Conservation (phyloP, 2,888 invertebrate species). For the Charanyca ferruginea region DNA sequence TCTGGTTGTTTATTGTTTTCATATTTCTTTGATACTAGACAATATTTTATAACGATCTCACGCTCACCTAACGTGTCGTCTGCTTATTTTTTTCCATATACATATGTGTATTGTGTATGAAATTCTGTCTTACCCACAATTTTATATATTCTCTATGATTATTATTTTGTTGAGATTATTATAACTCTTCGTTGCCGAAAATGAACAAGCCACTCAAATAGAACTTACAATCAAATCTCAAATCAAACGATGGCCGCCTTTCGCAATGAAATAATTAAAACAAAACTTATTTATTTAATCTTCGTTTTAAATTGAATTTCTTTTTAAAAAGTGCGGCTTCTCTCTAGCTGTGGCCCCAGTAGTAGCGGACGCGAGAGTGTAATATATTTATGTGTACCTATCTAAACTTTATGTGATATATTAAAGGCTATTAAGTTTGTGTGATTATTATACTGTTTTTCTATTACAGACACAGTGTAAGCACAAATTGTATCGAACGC, state of each 20-base stretch:
- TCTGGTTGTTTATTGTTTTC: constrained; percentile 15
- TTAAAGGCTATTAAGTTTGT: constrained; percentile 83
- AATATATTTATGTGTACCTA: constrained; percentile 79
- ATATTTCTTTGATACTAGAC: not conserved
- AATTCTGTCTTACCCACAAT: constrained; percentile 1
- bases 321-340: constrained; percentile 72
- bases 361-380: constrained; percentile 73
- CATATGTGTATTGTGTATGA: too few species aligned
- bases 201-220: constrained; percentile 76
- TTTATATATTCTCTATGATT: not conserved
- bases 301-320: constrained; percentile 63
- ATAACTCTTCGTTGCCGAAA: constrained; percentile 61
- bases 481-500: constrained; percentile 59
- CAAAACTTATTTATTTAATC: constrained; percentile 63
- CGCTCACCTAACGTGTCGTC: not conserved
- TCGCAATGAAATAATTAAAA: constrained; percentile 66
- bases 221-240: constrained; percentile 77
- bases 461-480: constrained; percentile 67
- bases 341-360: constrained; percentile 77
- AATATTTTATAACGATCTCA: constrained; percentile 26
- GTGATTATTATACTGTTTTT: constrained; percentile 71
- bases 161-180: constrained; percentile 13
- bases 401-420: constrained; percentile 85
- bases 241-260: constrained; percentile 73
- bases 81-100: not conserved